Percentiles rank a stretch among this genome's conserved stretches.
phyloP scores from a whole-genome alignment of 1,140 invertebrate genomes.

The Tetraneura akinire region DNA sequence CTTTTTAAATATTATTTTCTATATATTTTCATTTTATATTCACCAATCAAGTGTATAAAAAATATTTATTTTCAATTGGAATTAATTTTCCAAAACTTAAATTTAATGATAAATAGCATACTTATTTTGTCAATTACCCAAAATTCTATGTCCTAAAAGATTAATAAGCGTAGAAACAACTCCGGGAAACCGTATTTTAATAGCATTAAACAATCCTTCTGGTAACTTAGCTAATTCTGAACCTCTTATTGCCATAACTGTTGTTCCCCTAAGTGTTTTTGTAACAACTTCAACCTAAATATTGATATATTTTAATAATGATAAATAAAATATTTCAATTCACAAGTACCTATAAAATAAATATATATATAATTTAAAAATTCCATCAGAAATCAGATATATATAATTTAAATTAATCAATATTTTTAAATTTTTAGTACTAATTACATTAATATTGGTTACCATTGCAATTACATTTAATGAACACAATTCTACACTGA shows the following conservation, averaged over 20 bases:
- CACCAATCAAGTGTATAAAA: too few species aligned
- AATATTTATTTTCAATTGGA: too few species aligned
- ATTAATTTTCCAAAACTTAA: too few species aligned
- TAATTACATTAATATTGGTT: too few species aligned
- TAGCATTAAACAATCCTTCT: slow-evolving; percentile 94
- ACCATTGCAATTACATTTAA: too few species aligned
- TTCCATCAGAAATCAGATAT: too few species aligned
- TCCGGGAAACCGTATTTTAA: slow-evolving; percentile 94
- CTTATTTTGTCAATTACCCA: slow-evolving; percentile 63
- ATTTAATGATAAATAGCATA: too few species aligned
- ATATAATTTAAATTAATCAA: too few species aligned
- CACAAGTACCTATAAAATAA: not conserved
- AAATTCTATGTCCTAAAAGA: slow-evolving; percentile 86
- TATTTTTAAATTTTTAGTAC: too few species aligned
- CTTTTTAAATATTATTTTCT: too few species aligned
- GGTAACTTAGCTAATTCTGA: slow-evolving; percentile 96
- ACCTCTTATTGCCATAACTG: slow-evolving; percentile 96
- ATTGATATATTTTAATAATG: slow-evolving; percentile 24
- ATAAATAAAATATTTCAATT: not conserved
- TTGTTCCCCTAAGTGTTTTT: slow-evolving; percentile 89
- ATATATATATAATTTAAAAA: not conserved
- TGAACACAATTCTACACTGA: too few species aligned
- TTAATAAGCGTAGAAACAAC: slow-evolving; percentile 94
- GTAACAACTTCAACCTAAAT: slow-evolving; percentile 91
- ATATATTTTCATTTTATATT: too few species aligned